Evolutionary conservation across 2,113 vertebrate species (phyloP).

Genomic region (Lampris incognitus): DNA sequence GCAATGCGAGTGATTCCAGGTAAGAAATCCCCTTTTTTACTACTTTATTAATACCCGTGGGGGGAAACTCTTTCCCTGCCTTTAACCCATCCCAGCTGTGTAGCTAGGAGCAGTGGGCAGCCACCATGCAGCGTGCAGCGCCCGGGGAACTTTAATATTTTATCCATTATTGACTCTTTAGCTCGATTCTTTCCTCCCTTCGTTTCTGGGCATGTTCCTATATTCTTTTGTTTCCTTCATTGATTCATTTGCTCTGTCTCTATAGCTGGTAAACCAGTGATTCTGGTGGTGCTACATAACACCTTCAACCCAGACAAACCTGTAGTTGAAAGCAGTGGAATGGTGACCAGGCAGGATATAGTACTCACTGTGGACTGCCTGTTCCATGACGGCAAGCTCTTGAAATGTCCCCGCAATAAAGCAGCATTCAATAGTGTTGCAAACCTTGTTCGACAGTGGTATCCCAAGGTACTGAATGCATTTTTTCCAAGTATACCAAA

Average conservation of each 20-base stretch:
- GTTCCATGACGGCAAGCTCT: not conserved
- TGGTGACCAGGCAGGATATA: not conserved
- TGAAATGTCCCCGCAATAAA: not conserved
- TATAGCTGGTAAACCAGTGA: not conserved
- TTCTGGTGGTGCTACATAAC: constrained; percentile 15
- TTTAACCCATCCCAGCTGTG: no score
- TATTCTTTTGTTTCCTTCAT: not conserved
- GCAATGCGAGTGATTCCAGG: not conserved
- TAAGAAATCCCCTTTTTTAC: not conserved
- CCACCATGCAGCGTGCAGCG: no score
- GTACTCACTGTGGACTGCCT: constrained; percentile 5
- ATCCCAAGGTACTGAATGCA: no score
- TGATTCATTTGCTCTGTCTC: not conserved
- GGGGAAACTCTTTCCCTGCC: no score
- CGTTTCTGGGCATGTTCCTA: not conserved
- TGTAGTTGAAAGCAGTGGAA: not conserved
- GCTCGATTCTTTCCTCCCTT: no score
- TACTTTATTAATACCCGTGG: no score
- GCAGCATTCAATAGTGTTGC: not conserved
- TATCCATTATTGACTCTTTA: no score
- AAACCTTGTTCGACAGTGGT: not conserved
- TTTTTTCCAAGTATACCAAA: no score
- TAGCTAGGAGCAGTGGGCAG: no score
- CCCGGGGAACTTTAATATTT: no score
- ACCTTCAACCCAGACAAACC: not conserved